A percentile compares a stretch with the other conserved stretches of the same genome.
phyloP scores from a whole-genome alignment of 64 coral and sea anemone species.

The Dendronephthya gigantea region DNA sequence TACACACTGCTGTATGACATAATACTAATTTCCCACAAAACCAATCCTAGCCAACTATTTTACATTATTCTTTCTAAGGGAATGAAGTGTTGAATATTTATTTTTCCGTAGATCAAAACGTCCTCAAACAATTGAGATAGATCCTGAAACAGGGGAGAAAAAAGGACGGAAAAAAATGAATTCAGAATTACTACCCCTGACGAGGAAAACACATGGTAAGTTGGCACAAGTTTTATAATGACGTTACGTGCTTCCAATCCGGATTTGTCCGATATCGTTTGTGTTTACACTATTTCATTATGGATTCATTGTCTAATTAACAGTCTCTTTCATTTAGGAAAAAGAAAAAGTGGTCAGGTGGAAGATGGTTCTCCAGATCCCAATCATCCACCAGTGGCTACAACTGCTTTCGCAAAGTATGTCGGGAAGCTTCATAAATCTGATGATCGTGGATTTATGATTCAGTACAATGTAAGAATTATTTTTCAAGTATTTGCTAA shows the following conservation, averaged over 20 bases:
- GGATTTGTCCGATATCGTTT: too few species aligned
- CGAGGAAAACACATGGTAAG: not conserved
- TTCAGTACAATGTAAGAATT: conserved; percentile 81
- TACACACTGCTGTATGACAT: too few species aligned
- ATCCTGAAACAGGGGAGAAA: not conserved
- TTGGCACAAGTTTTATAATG: not conserved
- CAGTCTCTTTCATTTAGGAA: not conserved
- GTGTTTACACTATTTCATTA: too few species aligned
- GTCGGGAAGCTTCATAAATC: conserved; percentile 90
- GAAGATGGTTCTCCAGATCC: conserved; percentile 43
- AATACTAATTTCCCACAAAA: too few species aligned
- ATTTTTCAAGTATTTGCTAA: not conserved
- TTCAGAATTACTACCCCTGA: not conserved
- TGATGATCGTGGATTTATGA: conserved; percentile 96
- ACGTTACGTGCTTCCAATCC: too few species aligned
- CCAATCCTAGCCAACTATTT: too few species aligned
- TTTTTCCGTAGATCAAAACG: not conserved
- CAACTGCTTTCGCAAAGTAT: conserved; percentile 74
- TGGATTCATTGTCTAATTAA: too few species aligned
- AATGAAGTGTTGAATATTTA: not conserved
- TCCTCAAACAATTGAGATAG: not conserved
- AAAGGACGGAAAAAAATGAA: not conserved
- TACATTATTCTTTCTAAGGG: not conserved
- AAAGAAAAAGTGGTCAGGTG: not conserved
- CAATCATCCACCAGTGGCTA: conserved; percentile 59